phyloP scores from a whole-genome alignment of 2,113 vertebrate genomes.

The Halcyon senegalensis region DNA sequence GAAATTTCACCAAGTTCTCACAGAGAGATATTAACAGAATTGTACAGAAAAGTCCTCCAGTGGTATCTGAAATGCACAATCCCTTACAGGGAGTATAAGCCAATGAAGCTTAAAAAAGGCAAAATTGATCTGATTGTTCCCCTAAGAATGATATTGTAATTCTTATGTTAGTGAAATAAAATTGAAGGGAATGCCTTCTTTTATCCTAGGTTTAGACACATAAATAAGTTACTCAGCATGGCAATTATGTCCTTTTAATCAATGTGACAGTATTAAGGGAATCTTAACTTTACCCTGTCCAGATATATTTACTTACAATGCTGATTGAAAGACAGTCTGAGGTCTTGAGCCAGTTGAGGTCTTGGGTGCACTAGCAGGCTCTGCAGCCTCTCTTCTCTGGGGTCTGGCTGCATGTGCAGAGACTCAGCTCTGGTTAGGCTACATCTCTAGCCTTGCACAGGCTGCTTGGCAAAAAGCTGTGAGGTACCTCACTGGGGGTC shows the following conservation, averaged over 20 bases:
- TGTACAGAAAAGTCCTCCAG: neutral
- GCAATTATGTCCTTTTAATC: neutral
- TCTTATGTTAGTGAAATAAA: neutral
- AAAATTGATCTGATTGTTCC: neutral
- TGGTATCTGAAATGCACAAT: neutral
- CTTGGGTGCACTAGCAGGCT: neutral
- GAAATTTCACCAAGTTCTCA: neutral
- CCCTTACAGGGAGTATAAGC: neutral
- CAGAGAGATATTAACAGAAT: accelerated
- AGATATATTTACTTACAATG: neutral
- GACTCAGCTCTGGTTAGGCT: neutral
- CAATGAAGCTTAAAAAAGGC: neutral
- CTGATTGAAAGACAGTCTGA: neutral
- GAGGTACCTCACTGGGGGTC: neutral
- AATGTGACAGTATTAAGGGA: neutral
- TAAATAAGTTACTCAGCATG: too few relatives aligned
- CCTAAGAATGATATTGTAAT: neutral
- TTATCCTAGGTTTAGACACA: neutral
- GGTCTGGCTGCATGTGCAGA: neutral
- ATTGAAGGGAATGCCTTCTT: neutral
- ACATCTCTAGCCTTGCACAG: neutral
- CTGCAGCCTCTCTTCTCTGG: neutral
- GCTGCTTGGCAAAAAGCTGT: neutral
- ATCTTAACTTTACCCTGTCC: neutral
- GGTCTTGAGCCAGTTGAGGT: neutral